Conservation (phyloP, 2,113 vertebrate genomes). For the Malurus elegans region DNA sequence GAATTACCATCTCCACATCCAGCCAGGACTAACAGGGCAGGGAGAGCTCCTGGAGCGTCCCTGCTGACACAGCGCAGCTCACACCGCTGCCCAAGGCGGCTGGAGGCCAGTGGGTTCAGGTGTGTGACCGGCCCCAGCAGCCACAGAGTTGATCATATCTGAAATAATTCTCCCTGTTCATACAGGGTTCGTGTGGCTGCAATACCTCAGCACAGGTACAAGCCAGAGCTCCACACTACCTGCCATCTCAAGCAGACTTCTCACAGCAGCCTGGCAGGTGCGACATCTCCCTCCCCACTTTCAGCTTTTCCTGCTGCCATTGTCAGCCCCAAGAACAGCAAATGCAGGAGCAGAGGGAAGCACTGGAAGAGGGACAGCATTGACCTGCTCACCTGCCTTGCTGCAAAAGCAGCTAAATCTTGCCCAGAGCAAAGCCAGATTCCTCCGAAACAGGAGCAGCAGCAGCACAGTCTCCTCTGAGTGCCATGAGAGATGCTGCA, state of each 20-base stretch:
- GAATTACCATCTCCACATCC: neutral
- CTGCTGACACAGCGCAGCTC: fast-evolving
- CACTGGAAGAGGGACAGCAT: neutral
- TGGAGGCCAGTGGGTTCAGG: no score
- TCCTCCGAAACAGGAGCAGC: neutral
- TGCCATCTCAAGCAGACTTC: fast-evolving
- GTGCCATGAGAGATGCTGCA: fast-evolving
- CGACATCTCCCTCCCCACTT: neutral
- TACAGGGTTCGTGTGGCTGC: fast-evolving
- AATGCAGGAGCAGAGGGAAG: neutral
- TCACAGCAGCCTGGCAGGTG: neutral
- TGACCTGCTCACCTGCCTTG: fast-evolving
- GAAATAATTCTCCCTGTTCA: neutral
- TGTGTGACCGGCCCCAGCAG: neutral
- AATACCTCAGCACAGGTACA: fast-evolving
- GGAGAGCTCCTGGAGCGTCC: neutral
- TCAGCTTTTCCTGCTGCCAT: fast-evolving
- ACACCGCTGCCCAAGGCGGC: fast-evolving
- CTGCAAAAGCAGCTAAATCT: neutral
- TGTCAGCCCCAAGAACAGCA: neutral
- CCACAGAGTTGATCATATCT: neutral
- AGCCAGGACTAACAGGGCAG: neutral
- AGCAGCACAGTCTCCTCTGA: fast-evolving
- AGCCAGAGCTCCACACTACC: neutral
- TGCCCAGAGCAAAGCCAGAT: neutral